phyloP scores from a whole-genome alignment of 1,140 invertebrate genomes.

The Copidosoma floridanum region DNA sequence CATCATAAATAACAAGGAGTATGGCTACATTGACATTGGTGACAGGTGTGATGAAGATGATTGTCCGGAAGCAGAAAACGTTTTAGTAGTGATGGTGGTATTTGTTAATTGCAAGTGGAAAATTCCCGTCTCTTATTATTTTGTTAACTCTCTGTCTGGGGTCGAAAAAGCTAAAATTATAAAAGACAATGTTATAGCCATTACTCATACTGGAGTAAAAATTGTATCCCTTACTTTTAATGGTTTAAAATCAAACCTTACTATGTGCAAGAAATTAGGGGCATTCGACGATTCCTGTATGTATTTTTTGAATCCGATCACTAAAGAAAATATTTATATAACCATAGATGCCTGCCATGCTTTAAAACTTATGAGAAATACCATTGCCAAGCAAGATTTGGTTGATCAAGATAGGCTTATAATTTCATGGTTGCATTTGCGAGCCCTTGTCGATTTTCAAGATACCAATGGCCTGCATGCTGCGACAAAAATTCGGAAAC shows the following conservation, averaged over 20 bases:
- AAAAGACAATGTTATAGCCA: slow-evolving; percentile 10
- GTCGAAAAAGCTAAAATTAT: slow-evolving; percentile 14
- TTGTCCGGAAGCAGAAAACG: not conserved
- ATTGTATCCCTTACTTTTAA: slow-evolving; percentile 30
- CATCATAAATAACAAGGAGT: slow-evolving; percentile 20
- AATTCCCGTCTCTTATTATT: slow-evolving; percentile 26
- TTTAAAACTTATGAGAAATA: slow-evolving; percentile 35
- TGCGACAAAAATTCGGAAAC: slow-evolving; percentile 36
- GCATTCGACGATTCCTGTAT: slow-evolving; percentile 8
- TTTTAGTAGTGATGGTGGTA: slow-evolving; percentile 24
- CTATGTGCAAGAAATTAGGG: slow-evolving; percentile 14
- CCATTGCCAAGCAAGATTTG: slow-evolving; percentile 24
- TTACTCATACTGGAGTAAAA: slow-evolving; percentile 18
- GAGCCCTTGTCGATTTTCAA: slow-evolving; percentile 35
- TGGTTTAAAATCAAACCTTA: slow-evolving; percentile 20
- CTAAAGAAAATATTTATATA: slow-evolving; percentile 24
- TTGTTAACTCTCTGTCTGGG: slow-evolving; percentile 18
- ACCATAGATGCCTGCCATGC: slow-evolving; percentile 30
- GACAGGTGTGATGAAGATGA: not conserved
- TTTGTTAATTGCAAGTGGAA: slow-evolving; percentile 22
- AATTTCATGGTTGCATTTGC: slow-evolving; percentile 37
- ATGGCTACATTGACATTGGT: slow-evolving; percentile 18
- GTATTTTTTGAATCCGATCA: slow-evolving; percentile 32
- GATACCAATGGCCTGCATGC: slow-evolving; percentile 33
- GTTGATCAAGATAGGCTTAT: slow-evolving; percentile 20